Base-by-base conservation (phyloP, 2,797 vertebrate species). In the Sciurus vulgaris region DNA sequence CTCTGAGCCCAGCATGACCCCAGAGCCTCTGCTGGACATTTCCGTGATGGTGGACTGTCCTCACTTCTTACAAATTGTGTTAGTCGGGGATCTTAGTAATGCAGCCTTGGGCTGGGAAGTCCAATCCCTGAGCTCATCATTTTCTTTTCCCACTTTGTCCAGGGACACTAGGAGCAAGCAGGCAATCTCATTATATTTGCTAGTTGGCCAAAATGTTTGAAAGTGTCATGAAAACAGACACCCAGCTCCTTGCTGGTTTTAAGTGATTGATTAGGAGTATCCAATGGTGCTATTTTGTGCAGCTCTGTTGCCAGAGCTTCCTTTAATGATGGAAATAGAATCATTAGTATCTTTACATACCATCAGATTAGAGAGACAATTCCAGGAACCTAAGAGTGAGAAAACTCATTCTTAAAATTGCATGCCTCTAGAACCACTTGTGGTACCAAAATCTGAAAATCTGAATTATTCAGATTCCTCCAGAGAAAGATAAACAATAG, bases 331-430 rank as follows among this genome's bases (percentile, higher is more conserved):
- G 63, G 2, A 88, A 73, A 72, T 72, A 74, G 41, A 59, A 30
- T n/a, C 26, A 13, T 35, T 28, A 2, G 30, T 17, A 4, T 94
- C 24, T 74, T 73, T 15, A 63, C 49, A 54, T 76, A 38, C 8
- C 28, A 65, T 65, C n/a, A 78, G 63, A 47, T 28, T 33, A 72
- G 30, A 82, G 12, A 70, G 28, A 20, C 24, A 7, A 15, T 76
- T 84, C n/a, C 35, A 30, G n/a, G 69, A 65, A 49, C 47, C 18
- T 17, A 73, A 78, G 35, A 38, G 41, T 83, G 49, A 65, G 79
- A 67, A 81, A 93, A 74, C 49, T 73, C 65, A 56, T 44, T 8
- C 30, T 47, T 73, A 54, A 85, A 72, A 41, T 91, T 78, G 24
- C 41, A 0, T 88, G 92, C 49, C 12, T n/a, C 30, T 56, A 56